Base-by-base conservation (phyloP, 1,140 invertebrate genomes). In the Pogonognathellus flavescens region DNA sequence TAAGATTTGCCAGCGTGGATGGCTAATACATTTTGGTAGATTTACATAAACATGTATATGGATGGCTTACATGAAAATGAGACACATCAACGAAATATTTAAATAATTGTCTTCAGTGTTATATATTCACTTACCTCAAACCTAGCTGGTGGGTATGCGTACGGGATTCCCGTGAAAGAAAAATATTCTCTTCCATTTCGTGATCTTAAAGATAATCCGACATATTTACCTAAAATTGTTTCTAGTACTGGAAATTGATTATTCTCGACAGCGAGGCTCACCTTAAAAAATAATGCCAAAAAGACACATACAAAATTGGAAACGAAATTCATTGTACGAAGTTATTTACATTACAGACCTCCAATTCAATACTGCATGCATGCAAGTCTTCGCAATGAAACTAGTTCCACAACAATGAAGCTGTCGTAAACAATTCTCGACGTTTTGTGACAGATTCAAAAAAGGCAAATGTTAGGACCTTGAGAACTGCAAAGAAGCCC, bases 121-220 rank as follows among this genome's bases (percentile, higher is more conserved):
- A 25, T 22, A 0, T 3, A 66, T 60, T 5, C 3, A 66, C 18
- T 14, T 55, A 81, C 80, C 80, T 81, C 80, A 22, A 81, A 81
- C 25, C 80, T 18, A 22, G 13, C 53, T 25, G 80, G 50, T 25
- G 55, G 50, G 49, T n/a, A n/a, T 81, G 80, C 52, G 22, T 81
- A 81, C 2, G 50, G 80, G 55, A 81, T 57, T 20, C 80, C 80
- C 10, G 25, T 22, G 7, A 55, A 81, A 9, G 80, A 50, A 22
- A 57, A 53, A 55, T 81, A 81, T 7, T 81, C 50, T 25, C 52
- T 25, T 22, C 80, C 80, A 25, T 31, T 52, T 55, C 80, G 11
- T 9, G 80, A 81, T 76, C 16, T 76, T 8, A 76, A 49, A 14
- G 70, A 16, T 76, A 50, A 49, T 8, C 70, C 70, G 9, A 31